These are phyloP conservation scores for Sinocyclocheilus anophthalmus DNA, from an alignment of 2,113 vertebrate species.

Conservation along the genomic window DNA sequence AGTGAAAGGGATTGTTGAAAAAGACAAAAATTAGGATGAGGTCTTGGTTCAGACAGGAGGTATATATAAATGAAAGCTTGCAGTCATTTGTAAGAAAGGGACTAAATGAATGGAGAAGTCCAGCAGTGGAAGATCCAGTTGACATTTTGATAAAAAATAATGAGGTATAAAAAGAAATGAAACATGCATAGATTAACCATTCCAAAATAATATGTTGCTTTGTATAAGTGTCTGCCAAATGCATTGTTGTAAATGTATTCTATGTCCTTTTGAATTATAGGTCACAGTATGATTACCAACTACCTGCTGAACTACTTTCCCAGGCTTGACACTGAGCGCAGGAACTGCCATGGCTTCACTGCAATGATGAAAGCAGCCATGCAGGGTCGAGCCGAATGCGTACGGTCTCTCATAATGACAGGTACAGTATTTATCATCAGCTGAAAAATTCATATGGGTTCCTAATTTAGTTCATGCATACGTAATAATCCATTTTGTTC, in stretches of 20 bases:
- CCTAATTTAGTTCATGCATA: neutral
- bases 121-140: no score
- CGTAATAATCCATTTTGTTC: neutral
- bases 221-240: neutral
- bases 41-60: neutral
- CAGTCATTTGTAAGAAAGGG: neutral
- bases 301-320: slow-evolving; percentile 92
- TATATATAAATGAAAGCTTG: neutral
- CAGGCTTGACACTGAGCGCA: slow-evolving; percentile 88
- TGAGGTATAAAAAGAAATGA: no score
- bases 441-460: neutral
- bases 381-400: slow-evolving; percentile 87
- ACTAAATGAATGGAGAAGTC: neutral
- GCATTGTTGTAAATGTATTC: neutral
- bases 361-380: slow-evolving; percentile 95
- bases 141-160: no score
- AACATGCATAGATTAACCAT: no score
- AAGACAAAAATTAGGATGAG: neutral
- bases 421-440: slow-evolving; percentile 69
- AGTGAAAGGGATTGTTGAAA: neutral
- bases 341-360: slow-evolving; percentile 91
- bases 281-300: slow-evolving; percentile 86
- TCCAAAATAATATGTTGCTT: neutral
- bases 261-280: slow-evolving; percentile 69
- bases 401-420: slow-evolving; percentile 86